Evolutionary conservation across 2,797 vertebrate genomes (phyloP).

Genomic region (Rhynchonycteris naso): DNA sequence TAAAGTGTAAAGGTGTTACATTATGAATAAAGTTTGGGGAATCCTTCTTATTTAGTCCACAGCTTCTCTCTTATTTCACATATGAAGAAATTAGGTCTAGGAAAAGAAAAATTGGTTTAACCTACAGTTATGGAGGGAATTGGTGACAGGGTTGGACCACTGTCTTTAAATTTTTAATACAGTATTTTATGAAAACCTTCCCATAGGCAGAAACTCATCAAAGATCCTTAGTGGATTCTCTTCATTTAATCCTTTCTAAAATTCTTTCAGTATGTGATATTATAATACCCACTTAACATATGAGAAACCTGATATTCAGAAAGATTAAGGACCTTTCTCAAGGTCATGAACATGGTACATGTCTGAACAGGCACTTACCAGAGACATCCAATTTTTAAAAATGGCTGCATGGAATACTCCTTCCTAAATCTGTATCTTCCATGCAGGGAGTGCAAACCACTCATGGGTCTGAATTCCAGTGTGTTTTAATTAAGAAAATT

Average conservation of each 20-base stretch:
- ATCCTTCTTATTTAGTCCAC: neutral
- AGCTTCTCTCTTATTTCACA: neutral
- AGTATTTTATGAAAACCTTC: neutral
- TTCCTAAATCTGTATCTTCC: neutral
- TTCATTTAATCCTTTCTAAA: neutral
- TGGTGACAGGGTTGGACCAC: neutral
- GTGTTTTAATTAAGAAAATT: slow-evolving; percentile 8
- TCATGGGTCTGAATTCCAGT: neutral
- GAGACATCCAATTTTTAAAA: neutral
- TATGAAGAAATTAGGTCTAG: neutral
- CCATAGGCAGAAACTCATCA: neutral
- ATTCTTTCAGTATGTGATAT: neutral
- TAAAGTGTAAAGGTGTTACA: neutral
- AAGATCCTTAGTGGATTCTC: neutral
- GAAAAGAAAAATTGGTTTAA: slow-evolving; percentile 4
- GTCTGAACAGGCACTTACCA: neutral
- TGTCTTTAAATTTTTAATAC: neutral
- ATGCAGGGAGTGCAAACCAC: neutral
- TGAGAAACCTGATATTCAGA: neutral
- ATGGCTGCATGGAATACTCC: neutral
- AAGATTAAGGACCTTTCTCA: neutral
- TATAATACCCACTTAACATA: neutral
- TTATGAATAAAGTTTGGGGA: neutral
- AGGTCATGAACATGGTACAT: neutral
- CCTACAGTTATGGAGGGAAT: neutral